Percentiles rank a stretch among this genome's conserved stretches.
Evolutionary conservation across 2,113 vertebrate genomes (phyloP).

Genomic region (Hippocampus guttulatus): DNA sequence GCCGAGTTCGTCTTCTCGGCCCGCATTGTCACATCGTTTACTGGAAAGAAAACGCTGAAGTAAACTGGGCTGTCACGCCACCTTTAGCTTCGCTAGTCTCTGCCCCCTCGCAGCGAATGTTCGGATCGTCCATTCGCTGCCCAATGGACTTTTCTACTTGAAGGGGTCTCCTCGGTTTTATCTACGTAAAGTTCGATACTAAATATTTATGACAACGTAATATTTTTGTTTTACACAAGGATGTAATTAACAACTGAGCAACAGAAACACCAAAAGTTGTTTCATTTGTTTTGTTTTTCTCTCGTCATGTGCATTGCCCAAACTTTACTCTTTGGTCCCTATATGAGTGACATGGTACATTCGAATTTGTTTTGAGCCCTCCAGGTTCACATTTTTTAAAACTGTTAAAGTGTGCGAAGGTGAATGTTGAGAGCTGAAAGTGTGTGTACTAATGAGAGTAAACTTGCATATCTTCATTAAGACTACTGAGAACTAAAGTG

Average conservation of each 20-base stretch:
- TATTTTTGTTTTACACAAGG: rapidly evolving
- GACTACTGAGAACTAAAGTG: too few species aligned
- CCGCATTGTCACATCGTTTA: conserved; percentile 57
- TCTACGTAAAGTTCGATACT: background rate
- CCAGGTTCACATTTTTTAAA: background rate
- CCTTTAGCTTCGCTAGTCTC: conserved; percentile 23
- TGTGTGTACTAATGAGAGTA: too few species aligned
- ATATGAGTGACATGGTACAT: conserved; percentile 55
- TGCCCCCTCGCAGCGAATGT: conserved; percentile 42
- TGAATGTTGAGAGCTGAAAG: too few species aligned
- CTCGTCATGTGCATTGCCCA: background rate
- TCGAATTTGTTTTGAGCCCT: conserved; percentile 24
- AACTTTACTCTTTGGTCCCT: conserved; percentile 48
- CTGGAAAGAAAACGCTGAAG: conserved; percentile 5
- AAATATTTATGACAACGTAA: background rate
- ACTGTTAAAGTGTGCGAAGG: background rate
- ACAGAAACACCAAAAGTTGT: rapidly evolving
- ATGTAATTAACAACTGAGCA: background rate
- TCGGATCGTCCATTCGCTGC: conserved; percentile 30
- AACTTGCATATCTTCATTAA: too few species aligned
- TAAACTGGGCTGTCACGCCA: conserved; percentile 30
- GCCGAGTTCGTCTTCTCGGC: conserved; percentile 8
- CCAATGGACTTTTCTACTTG: conserved; percentile 57
- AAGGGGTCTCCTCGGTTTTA: conserved; percentile 43
- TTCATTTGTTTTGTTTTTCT: background rate